Evolutionary conservation across 2,888 invertebrate genomes (phyloP).

Genomic region (Orgyia antiqua): DNA sequence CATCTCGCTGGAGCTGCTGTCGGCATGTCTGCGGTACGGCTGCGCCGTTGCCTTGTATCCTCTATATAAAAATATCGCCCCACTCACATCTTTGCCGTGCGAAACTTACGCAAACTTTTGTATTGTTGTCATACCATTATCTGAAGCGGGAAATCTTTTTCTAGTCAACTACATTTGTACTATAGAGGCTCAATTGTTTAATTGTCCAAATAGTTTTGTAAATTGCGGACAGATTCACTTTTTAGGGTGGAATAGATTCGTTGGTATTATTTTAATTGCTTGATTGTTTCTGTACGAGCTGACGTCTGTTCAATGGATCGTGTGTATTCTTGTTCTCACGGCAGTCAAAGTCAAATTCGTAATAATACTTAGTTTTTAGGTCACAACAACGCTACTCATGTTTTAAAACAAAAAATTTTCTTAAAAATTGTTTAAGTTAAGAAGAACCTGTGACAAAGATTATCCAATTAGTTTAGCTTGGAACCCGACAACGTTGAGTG

Average conservation of each 20-base stretch:
- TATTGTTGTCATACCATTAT: slow-evolving; percentile 77
- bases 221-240: slow-evolving; percentile 47
- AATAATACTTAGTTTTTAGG: slow-evolving; percentile 40
- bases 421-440: too few relatives aligned
- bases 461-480: too few relatives aligned
- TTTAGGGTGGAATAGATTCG: slow-evolving; percentile 33
- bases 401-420: too few relatives aligned
- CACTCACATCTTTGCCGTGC: slow-evolving; percentile 64
- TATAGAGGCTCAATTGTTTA: slow-evolving; percentile 71
- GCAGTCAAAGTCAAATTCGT: slow-evolving; percentile 55
- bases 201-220: slow-evolving; percentile 59
- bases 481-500: too few relatives aligned
- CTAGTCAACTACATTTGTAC: slow-evolving; percentile 55
- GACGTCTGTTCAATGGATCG: slow-evolving; percentile 23
- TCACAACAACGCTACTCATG: slow-evolving; percentile 37
- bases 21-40: slow-evolving; percentile 69
- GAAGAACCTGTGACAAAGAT: too few relatives aligned
- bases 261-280: slow-evolving; percentile 47
- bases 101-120: slow-evolving; percentile 66
- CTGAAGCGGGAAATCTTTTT: slow-evolving; percentile 78
- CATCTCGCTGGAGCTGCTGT: slow-evolving; percentile 61
- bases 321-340: slow-evolving; percentile 43
- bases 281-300: slow-evolving; percentile 48
- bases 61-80: slow-evolving; percentile 75
- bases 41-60: slow-evolving; percentile 51